Evolutionary conservation across 2,113 vertebrate genomes (phyloP), one percentile per base, ranked within the genome.

Genomic region (Zosterops japonicus): DNA sequence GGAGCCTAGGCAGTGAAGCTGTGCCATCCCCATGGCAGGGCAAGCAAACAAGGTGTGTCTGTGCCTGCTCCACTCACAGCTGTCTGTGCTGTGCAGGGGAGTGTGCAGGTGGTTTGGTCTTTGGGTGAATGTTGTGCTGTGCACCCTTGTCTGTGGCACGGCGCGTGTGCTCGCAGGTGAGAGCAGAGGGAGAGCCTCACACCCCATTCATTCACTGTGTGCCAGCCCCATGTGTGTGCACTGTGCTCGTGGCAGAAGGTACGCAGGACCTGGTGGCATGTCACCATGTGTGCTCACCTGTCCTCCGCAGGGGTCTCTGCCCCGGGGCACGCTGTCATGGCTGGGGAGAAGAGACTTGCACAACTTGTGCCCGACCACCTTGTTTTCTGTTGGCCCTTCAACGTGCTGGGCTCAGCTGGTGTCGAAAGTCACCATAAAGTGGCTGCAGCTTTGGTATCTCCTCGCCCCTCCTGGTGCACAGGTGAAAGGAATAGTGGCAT

Each of bases 141-240:
- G 21, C 46, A 8, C n/a, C 61, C 47, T 5, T 11, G 35, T 39
- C 33, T 5, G 35, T n/a, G 57, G 11, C 14, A 8, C 1, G 0
- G 35, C 2, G 4, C 0, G 1, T 11, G 33, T 11, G 36, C 59
- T 64, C 3, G 41, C 47, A 22, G 36, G 1, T 0, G 9, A 53
- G 52, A 3, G 57, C 63, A 39, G 65, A 69, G 36, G 49, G 60
- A 84, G 31, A 63, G 25, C 74, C 46, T 41, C 1, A 1, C 3
- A 8, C 22, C 7, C 3, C 0, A 19, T 3, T 22, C 0, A 19
- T 3, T 22, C 0, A 1, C 77, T 49, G 46, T 1, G 1, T 69
- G 77, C 50, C 69, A 71, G 64, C 69, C 68, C 6, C 0, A 5
- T 2, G n/a, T 1, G 1, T 5, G n/a, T 4, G 57, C 6, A 0